Percentiles rank a stretch among this genome's conserved stretches.
Conservation (phyloP, 64 coral and sea anemone genomes). For the Montipora foliosa region DNA sequence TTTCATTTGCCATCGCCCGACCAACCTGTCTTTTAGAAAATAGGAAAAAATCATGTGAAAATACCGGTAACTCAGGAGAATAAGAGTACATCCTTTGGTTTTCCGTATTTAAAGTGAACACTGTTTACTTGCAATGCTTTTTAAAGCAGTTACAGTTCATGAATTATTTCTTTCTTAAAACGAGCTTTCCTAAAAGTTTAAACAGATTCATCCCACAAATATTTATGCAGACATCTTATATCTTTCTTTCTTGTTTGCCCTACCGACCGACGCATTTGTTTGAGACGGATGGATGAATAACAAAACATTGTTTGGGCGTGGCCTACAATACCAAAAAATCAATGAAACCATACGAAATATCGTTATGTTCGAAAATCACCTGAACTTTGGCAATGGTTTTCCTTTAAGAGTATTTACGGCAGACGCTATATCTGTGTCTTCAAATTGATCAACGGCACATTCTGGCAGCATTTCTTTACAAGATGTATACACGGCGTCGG, state of each 20-base stretch:
- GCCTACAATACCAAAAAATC: too few species aligned
- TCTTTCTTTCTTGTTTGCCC: conserved; percentile 14
- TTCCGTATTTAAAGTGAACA: conserved; percentile 3
- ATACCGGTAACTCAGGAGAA: background rate
- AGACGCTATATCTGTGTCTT: background rate
- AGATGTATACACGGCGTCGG: background rate
- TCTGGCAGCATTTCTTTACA: conserved; percentile 5
- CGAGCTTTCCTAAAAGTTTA: conserved; percentile 6
- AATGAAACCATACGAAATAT: background rate
- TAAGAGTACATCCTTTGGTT: conserved; percentile 10
- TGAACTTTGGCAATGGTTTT: background rate
- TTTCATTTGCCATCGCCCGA: background rate
- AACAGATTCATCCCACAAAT: background rate
- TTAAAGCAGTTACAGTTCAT: conserved; percentile 12
- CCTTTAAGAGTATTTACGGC: background rate
- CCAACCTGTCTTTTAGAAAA: background rate
- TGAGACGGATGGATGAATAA: too few species aligned
- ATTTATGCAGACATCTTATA: background rate
- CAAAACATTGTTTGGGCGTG: too few species aligned
- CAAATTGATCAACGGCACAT: background rate
- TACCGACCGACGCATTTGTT: background rate
- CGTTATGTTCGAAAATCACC: background rate
- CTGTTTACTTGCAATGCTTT: conserved; percentile 11
- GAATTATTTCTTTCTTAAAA: conserved; percentile 5
- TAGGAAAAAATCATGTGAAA: conserved; percentile 5